phyloP scores from a whole-genome alignment of 2,888 invertebrate genomes.

The Calliphora vomitoria region DNA sequence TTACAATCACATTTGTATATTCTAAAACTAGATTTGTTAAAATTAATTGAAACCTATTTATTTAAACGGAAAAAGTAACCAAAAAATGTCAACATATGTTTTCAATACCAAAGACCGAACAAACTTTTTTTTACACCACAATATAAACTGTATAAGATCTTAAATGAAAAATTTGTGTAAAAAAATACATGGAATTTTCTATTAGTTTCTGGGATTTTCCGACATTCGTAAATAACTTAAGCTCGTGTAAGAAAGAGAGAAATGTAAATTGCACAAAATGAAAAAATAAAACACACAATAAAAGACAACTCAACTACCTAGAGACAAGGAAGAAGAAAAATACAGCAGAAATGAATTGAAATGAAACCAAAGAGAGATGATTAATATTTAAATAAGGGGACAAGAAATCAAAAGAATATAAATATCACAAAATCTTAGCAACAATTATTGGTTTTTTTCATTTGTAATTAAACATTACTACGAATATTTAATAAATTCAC shows the following conservation, averaged over 20 bases:
- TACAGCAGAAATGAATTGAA: conserved; percentile 27
- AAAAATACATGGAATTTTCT: conserved; percentile 64
- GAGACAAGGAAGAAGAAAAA: conserved; percentile 24
- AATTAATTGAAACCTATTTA: too few relatives aligned
- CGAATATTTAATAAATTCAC: background rate
- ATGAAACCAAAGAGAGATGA: conserved; percentile 33
- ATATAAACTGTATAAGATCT: background rate
- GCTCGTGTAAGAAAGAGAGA: conserved; percentile 57
- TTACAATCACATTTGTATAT: too few relatives aligned
- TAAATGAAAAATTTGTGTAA: background rate
- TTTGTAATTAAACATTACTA: background rate
- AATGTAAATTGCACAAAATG: conserved; percentile 53
- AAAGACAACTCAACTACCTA: conserved; percentile 2
- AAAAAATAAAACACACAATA: conserved; percentile 27
- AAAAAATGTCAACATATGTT: conserved; percentile 1
- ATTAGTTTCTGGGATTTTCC: conserved; percentile 68
- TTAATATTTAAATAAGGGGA: conserved; percentile 8
- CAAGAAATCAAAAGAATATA: background rate
- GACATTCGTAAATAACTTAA: conserved; percentile 69
- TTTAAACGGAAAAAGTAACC: too few relatives aligned
- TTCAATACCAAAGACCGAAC: background rate
- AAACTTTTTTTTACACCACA: background rate
- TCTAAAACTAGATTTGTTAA: too few relatives aligned
- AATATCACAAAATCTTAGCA: background rate
- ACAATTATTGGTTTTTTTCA: conserved; percentile 21